Evolutionary conservation across 2,888 invertebrate genomes (phyloP).

Genomic region (Latrodectus elegans): DNA sequence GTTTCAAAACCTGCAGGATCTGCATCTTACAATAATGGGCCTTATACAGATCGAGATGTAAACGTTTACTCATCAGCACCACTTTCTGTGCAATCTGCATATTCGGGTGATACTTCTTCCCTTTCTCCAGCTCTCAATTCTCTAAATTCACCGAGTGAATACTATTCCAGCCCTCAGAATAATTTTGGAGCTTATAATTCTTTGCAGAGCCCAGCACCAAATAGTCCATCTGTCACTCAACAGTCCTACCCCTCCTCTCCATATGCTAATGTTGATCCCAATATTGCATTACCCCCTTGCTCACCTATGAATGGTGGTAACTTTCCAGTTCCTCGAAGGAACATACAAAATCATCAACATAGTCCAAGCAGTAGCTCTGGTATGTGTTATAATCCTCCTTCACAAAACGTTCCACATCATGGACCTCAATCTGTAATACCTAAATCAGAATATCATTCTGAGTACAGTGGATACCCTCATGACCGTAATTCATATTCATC

Average conservation of each 20-base stretch:
- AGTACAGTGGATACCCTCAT: conserved; percentile 35
- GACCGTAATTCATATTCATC: conserved; percentile 52
- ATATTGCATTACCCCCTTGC: conserved; percentile 40
- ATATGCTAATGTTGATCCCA: conserved; percentile 44
- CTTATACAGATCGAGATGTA: conserved; percentile 36
- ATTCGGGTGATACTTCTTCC: conserved; percentile 55
- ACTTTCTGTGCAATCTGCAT: conserved; percentile 43
- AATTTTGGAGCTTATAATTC: conserved; percentile 65
- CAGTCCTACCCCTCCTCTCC: conserved; percentile 61
- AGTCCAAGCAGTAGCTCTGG: conserved; percentile 42
- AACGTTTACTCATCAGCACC: conserved; percentile 42
- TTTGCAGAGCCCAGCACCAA: conserved; percentile 59
- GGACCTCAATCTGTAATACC: conserved; percentile 49
- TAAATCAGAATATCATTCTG: conserved; percentile 48
- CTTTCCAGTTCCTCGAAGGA: conserved; percentile 59
- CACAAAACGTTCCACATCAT: conserved; percentile 36
- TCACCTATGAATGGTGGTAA: conserved; percentile 54
- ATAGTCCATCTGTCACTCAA: conserved; percentile 60
- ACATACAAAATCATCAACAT: conserved; percentile 38
- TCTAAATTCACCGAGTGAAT: conserved; percentile 51
- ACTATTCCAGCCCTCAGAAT: conserved; percentile 54
- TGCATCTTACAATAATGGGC: conserved; percentile 51
- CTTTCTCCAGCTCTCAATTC: conserved; percentile 49
- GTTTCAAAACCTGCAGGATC: conserved; percentile 29
- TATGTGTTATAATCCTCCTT: conserved; percentile 44